phyloP scores from a whole-genome alignment of 2,113 vertebrate genomes.

The Penelope pileata region DNA sequence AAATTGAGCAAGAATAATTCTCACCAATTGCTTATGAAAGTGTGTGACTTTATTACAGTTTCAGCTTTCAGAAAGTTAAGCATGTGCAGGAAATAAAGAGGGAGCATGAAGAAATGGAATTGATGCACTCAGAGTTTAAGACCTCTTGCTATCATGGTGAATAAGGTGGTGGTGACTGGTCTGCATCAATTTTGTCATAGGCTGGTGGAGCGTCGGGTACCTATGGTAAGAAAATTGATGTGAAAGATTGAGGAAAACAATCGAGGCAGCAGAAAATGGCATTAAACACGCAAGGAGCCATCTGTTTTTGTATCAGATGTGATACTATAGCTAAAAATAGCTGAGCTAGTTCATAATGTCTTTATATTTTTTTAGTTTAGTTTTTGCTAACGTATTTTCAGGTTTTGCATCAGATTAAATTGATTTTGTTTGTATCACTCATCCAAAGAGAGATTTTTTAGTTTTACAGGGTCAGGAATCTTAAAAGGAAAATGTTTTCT shows the following conservation, averaged over 20 bases:
- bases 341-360: neutral
- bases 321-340: neutral
- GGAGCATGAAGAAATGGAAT: neutral
- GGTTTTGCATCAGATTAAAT: neutral
- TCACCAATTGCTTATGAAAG: neutral
- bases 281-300: neutral
- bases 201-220: conserved; percentile 90
- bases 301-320: neutral
- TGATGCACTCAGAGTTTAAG: neutral
- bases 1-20: neutral
- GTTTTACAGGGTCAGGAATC: neutral
- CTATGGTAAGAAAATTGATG: conserved; percentile 67
- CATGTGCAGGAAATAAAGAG: neutral
- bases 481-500: neutral
- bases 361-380: neutral
- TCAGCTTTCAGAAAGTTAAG: conserved; percentile 3
- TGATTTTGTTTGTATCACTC: neutral
- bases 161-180: conserved; percentile 87
- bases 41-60: neutral
- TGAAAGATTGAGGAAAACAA: neutral
- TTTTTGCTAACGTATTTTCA: neutral
- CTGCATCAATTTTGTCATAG: conserved; percentile 87
- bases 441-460: neutral
- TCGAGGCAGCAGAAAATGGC: neutral
- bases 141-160: conserved; percentile 77